Percentiles rank a stretch among this genome's conserved stretches.
Evolutionary conservation across 2,888 invertebrate genomes (phyloP).

Genomic region (Autographa gamma): DNA sequence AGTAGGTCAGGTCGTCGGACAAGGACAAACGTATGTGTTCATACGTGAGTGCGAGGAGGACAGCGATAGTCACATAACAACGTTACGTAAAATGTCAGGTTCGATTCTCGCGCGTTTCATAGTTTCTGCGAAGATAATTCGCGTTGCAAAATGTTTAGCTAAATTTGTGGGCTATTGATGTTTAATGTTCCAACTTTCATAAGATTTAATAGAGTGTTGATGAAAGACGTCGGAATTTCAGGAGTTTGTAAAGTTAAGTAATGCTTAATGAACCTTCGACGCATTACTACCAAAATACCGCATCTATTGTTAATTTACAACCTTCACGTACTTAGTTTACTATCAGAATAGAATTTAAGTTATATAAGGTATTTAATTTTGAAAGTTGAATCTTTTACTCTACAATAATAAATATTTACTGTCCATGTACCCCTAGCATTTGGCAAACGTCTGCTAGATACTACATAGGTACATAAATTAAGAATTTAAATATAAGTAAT

Average conservation of each 20-base stretch:
- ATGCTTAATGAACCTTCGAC: neutral
- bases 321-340: too few relatives aligned
- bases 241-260: neutral
- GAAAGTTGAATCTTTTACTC: too few relatives aligned
- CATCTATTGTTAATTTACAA: too few relatives aligned
- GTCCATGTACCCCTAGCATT: too few relatives aligned
- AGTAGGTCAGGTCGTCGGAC: slow-evolving; percentile 54
- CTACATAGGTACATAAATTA: too few relatives aligned
- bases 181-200: slow-evolving; percentile 27
- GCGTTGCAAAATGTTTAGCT: slow-evolving; percentile 47
- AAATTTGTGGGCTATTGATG: slow-evolving; percentile 39
- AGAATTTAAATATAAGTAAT: too few relatives aligned
- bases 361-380: too few relatives aligned
- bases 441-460: too few relatives aligned
- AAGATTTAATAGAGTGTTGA: neutral
- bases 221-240: neutral
- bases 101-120: slow-evolving; percentile 56
- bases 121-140: slow-evolving; percentile 50
- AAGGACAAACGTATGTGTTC: slow-evolving; percentile 41
- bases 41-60: slow-evolving; percentile 40
- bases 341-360: too few relatives aligned
- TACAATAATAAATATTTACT: too few relatives aligned
- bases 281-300: neutral
- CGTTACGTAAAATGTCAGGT: slow-evolving; percentile 56
- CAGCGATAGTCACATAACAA: slow-evolving; percentile 38